phyloP scores from a whole-genome alignment of 2,888 invertebrate genomes.

The Pegoplata infirma region DNA sequence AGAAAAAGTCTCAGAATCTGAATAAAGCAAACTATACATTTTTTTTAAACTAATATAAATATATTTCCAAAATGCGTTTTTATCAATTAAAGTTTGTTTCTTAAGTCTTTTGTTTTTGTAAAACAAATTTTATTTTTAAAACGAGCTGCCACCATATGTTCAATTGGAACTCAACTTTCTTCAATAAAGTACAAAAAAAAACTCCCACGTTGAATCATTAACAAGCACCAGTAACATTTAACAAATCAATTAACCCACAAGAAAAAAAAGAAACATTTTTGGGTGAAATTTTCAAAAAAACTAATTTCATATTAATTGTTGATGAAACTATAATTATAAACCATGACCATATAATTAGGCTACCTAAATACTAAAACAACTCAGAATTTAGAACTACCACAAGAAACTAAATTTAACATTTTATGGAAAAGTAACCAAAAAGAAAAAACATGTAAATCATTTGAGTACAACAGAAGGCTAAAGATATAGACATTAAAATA shows the following conservation, averaged over 20 bases:
- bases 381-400: background rate
- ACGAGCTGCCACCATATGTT: background rate
- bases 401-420: background rate
- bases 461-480: slow-evolving; percentile 11
- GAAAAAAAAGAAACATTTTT: slow-evolving; percentile 12
- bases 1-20: too few relatives aligned
- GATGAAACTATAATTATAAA: slow-evolving; percentile 57
- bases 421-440: too few relatives aligned
- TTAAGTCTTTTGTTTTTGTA: background rate
- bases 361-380: slow-evolving; percentile 37
- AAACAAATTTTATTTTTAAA: background rate
- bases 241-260: slow-evolving; percentile 62
- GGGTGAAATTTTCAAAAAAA: slow-evolving; percentile 26
- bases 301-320: slow-evolving; percentile 57
- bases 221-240: slow-evolving; percentile 22
- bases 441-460: slow-evolving; percentile 6
- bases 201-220: slow-evolving; percentile 51
- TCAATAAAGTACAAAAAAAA: slow-evolving; percentile 5
- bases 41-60: too few relatives aligned
- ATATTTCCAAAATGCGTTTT: too few relatives aligned
- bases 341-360: slow-evolving; percentile 53
- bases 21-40: too few relatives aligned
- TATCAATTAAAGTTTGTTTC: too few relatives aligned
- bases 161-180: background rate
- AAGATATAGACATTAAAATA: background rate